Evolutionary conservation across 2,113 vertebrate species (phyloP).

Genomic region (Ictalurus furcatus): DNA sequence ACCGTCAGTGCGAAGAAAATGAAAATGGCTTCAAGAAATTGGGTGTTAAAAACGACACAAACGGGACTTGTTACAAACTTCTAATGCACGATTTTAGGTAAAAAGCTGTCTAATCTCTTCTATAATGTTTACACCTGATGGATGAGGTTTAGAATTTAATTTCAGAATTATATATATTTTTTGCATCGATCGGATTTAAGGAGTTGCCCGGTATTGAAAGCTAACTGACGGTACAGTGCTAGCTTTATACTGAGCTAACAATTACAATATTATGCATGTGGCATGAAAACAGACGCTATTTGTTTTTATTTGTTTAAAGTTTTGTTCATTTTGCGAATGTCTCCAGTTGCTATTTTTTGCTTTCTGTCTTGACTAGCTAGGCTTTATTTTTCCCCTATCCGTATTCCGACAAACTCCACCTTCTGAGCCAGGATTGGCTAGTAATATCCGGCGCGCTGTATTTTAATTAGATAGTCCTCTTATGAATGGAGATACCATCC

Average conservation of each 20-base stretch:
- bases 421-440: not conserved
- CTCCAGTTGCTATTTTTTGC: not conserved
- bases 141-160: not conserved
- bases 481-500: not conserved
- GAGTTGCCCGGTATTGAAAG: constrained; percentile 50
- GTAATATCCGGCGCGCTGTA: not conserved
- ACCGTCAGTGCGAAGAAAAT: constrained; percentile 50
- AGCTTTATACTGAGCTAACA: not conserved
- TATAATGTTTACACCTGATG: not conserved
- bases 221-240: not conserved
- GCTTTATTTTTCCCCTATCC: not conserved
- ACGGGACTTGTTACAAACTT: constrained; percentile 13
- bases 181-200: constrained; percentile 46
- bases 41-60: constrained; percentile 32
- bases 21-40: constrained; percentile 53
- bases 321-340: not conserved
- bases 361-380: constrained; percentile 3
- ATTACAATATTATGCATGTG: not conserved
- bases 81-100: constrained; percentile 36
- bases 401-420: not conserved
- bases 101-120: constrained; percentile 14
- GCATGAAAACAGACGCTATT: not conserved
- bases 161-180: not conserved
- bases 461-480: not conserved
- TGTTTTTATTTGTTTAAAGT: not conserved